Base-by-base conservation (phyloP, 1,140 invertebrate genomes). In the Kradibia gibbosae region DNA sequence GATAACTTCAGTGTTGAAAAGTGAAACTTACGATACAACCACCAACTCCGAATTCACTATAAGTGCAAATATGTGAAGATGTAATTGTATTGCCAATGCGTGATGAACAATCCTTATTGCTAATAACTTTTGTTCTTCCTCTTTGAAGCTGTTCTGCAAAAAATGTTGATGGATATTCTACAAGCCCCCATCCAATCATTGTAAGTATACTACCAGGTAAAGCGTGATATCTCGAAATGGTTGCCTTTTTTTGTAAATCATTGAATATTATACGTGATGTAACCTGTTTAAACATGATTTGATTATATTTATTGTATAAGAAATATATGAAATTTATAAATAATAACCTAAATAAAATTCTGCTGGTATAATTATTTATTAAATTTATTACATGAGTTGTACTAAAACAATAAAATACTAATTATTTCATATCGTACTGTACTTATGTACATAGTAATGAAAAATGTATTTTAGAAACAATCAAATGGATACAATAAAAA, bases 121-220 rank as follows among this genome's bases (percentile, higher is more conserved):
- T 28, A 0, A 65, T 65, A 20, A 65, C 36, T 67, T 7, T 15
- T n/a, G 20, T 39, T 22, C 34, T 39, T 22, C 36, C 15, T 10
- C 39, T 39, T 39, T 39, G 62, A 67, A 67, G 62, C 17, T 67
- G 2, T 39, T 67, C 36, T 39, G 8, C 4, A n/a, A 39, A n/a
- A 3, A 67, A 39, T 5, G 62, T 67, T 22, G 62, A 67, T 39
- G 62, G 62, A 67, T 67, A 67, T n/a, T 67, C 62, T 39, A 39
- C 0, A 22, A 67, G 62, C 10, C 62, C 62, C 62, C 62, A 67
- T 8, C 62, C 62, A 67, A 67, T 67, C 15, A 39, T 17, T 2
- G 0, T 39, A 39, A 25, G 20, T 17, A 8, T 7, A 10, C n/a
- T n/a, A 34, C 20, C 34, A 3, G 34, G 1, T 39, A n/a, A 8